Base-by-base conservation (phyloP, 2,797 vertebrate species). In the Characodon lateralis region DNA sequence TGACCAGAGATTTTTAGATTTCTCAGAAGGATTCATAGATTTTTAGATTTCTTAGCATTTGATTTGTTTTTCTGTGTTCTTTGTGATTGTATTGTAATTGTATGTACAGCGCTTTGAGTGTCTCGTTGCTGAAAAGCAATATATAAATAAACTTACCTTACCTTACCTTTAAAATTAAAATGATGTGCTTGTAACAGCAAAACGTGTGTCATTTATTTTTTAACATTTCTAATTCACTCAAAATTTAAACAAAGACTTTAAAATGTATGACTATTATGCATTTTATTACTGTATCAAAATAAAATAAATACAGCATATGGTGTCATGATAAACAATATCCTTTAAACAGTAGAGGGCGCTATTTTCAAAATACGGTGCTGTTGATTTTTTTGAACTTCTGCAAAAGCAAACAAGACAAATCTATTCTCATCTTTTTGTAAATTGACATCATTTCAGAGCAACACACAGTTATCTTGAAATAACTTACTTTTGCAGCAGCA, bases 281-380 rank as follows among this genome's bases (percentile, higher is more conserved):
- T 39, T 6, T 8, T 39, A 61, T 41, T 66, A 41, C 10, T 41
- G 20, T 12, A 24, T 6, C 6, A 63, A 63, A 35, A 63, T 9
- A 24, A 66, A 12, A 66, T 8, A 55, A 18, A 51, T 20, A 53
- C 16, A 53, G 3, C 53, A 65, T 1, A 39, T 10, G 16, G 51
- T 20, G 18, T 53, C 10, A 3, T 65, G 61, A 65, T 14, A 63
- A 5, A 35, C 7, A 31, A 35, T 39, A 1, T 80, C 0, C 18
- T 71, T 35, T 24, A 46, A 68, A 74, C 79, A 81, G 55, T 1
- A 82, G 69, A 82, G 43, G 69, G 74, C 10, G 77, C 50, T 71
- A 10, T 72, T 65, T 18, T 0, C 66, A 71, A 71, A 20, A 24
- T n/a, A 46, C 1, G 13, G 65, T 14, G 6, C 5, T 10, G 20